phyloP scores from a whole-genome alignment of 2,797 vertebrate genomes.

The Jordanella pulchra region DNA sequence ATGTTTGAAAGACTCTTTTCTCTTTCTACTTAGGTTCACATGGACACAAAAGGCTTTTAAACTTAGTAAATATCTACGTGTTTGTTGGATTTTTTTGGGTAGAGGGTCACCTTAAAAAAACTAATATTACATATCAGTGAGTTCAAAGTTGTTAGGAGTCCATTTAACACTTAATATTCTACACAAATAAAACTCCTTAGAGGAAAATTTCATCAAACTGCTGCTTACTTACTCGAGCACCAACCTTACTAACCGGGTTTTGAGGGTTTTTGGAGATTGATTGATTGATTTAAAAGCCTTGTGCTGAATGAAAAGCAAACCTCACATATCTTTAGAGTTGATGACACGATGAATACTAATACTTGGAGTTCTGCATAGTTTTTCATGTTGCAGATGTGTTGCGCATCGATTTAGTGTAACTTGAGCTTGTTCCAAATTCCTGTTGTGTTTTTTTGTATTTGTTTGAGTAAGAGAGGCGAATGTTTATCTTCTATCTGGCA shows the following conservation, averaged over 20 bases:
- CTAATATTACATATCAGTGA: neutral
- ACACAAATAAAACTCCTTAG: neutral
- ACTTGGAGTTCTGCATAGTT: conserved; percentile 1
- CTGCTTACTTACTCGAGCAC: neutral
- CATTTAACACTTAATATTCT: conserved; percentile 1
- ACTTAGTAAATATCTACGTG: neutral
- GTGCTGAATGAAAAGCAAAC: conserved; percentile 26
- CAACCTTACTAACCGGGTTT: neutral
- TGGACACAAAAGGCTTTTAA: neutral
- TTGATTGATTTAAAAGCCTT: neutral
- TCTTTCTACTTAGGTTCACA: neutral
- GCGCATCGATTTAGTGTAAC: conserved; percentile 22
- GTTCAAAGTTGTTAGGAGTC: neutral
- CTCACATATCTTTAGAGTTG: conserved; percentile 5
- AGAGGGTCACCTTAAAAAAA: neutral
- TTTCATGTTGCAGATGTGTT: neutral
- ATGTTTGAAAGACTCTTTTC: no score
- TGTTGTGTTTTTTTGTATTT: neutral
- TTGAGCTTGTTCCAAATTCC: conserved; percentile 6
- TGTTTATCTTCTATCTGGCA: conserved; percentile 1
- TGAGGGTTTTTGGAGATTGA: neutral
- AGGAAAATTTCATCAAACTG: neutral
- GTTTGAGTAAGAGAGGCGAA: neutral
- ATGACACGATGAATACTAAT: neutral
- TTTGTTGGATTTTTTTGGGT: neutral